Base-by-base conservation (phyloP, 2,113 vertebrate genomes). In the Maccullochella peelii region DNA sequence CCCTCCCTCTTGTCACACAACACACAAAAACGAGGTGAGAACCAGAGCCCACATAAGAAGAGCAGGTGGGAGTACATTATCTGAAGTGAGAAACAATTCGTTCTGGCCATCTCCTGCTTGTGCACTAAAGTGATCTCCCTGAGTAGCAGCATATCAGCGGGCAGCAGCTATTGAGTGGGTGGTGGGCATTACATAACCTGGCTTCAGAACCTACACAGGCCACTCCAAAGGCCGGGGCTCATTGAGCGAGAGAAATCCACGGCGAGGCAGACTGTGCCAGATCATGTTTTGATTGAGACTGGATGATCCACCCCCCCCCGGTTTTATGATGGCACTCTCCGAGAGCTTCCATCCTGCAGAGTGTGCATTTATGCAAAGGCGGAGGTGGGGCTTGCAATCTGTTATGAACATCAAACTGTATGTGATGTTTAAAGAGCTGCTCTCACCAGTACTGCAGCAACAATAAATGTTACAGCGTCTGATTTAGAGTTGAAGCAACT, bases 41-140 rank as follows among this genome's bases (percentile, higher is more conserved):
- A 90, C 52, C 89, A 78, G 82, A 91, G 88, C 92, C 91, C 87
- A 90, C 91, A 85, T 85, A 88, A 91, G 87, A 89, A 91, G 91
- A 92, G 88, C 83, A 90, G 93, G 95, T 94, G 94, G 95, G 95
- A 90, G 94, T 93, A 91, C 86, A 92, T 94, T 93, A 95, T 93
- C 90, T 89, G 88, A 82, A 94, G 91, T 90, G 92, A 93, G 87
- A 89, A 90, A 91, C 91, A 88, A 90, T 93, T 90, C 42, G 94
- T 90, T 94, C 92, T 88, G 86, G 89, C 91, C 88, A 78, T 91
- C 88, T 86, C 68, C 74, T 70, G 90, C 88, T 73, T 87, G 89
- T 83, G 89, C 78, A 79, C 63, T 91, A 77, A 83, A 92, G 91
- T 87, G 86, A 92, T 92, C 92, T 89, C 80, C 87, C 91, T 55